Evolutionary conservation across 2,113 vertebrate species (phyloP).

Genomic region (Sprattus sprattus): DNA sequence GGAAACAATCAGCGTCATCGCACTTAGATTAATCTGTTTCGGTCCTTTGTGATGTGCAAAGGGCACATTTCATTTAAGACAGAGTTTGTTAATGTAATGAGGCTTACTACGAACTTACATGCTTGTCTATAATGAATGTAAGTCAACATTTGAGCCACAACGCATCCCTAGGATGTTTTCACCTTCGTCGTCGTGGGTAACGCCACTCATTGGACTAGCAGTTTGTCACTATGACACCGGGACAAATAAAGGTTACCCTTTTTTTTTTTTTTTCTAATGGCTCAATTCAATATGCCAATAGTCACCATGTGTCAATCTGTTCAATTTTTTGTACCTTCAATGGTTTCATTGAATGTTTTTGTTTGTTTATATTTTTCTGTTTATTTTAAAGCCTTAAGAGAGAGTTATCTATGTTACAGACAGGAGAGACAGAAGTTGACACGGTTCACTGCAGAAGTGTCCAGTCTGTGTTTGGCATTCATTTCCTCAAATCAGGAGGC

Average conservation of each 20-base stretch:
- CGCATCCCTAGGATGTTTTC: not conserved
- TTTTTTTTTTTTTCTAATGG: not conserved
- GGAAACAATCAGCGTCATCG: not conserved
- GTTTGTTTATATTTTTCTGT: not conserved
- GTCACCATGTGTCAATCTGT: not conserved
- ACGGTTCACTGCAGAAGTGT: not conserved
- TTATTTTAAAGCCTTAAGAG: not conserved
- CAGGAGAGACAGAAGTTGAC: not conserved
- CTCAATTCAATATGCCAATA: not conserved
- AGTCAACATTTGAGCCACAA: not conserved
- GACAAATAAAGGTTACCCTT: not conserved
- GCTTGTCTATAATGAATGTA: not conserved
- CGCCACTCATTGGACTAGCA: not conserved
- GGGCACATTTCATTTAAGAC: not conserved
- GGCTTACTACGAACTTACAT: not conserved
- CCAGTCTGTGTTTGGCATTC: not conserved
- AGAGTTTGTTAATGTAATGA: not conserved
- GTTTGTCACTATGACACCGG: not conserved
- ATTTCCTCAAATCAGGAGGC: not conserved
- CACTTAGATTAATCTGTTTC: not conserved
- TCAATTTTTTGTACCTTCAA: not conserved
- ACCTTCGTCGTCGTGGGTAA: not conserved
- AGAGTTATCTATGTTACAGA: not conserved
- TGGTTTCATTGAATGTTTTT: not conserved
- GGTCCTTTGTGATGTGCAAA: not conserved